Evolutionary conservation across 1,140 invertebrate genomes (phyloP).

Genomic region (Drosophila yakuba): DNA sequence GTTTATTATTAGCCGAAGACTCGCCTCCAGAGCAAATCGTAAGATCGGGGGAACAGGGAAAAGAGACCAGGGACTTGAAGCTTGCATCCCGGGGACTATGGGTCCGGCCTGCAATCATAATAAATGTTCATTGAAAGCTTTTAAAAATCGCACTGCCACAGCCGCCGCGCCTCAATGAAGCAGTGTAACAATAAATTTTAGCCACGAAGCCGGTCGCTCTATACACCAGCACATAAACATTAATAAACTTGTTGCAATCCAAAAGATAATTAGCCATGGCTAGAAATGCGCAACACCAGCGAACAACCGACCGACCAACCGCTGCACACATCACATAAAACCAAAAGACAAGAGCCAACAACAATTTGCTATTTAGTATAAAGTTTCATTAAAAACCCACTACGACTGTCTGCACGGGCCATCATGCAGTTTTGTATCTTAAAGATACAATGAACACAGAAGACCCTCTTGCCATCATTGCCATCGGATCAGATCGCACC

Average conservation of each 20-base stretch:
- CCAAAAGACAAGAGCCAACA: slow-evolving; percentile 48
- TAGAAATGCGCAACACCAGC: slow-evolving; percentile 52
- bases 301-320: slow-evolving; percentile 7
- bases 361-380: slow-evolving; percentile 83
- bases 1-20: slow-evolving; percentile 56
- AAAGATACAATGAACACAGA: slow-evolving; percentile 26
- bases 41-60: slow-evolving; percentile 7
- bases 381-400: slow-evolving; percentile 81
- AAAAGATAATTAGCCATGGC: slow-evolving; percentile 80
- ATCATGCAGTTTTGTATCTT: slow-evolving; percentile 21
- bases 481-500: neutral
- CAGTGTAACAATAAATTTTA: slow-evolving; percentile 79
- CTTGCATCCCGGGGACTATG: neutral
- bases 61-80: neutral
- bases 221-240: slow-evolving; percentile 68
- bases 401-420: slow-evolving; percentile 27
- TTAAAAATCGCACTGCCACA: slow-evolving; percentile 72
- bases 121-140: slow-evolving; percentile 84
- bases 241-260: slow-evolving; percentile 84
- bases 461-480: slow-evolving; percentile 1
- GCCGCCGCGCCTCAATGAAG: slow-evolving; percentile 72
- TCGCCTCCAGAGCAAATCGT: slow-evolving; percentile 13
- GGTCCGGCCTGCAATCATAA: slow-evolving; percentile 72
- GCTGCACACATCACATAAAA: slow-evolving; percentile 41
- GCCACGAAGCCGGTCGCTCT: slow-evolving; percentile 42